Evolutionary conservation across 2,113 vertebrate genomes (phyloP), one percentile per base, ranked within the genome.

Genomic region (Marmota monax): DNA sequence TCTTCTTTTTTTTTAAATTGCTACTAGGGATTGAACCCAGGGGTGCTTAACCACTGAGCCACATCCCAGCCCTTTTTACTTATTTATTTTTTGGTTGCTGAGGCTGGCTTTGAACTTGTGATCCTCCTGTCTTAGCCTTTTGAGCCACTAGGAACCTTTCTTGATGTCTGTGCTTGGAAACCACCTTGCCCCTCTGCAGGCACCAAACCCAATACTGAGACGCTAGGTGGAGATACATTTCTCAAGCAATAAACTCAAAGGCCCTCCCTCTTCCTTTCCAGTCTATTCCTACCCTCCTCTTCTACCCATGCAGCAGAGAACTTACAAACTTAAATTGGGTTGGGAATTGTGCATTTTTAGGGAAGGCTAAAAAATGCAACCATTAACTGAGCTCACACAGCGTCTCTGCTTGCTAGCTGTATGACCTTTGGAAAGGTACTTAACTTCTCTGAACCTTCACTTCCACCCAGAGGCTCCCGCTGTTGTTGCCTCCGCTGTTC

Each of bases 381-480:
- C 32, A 2, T 37, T 16, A 29, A 42, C 56, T 56, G 76, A 37
- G 45, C 77, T 95, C 37, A 34, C 7, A 11, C 2, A n/a, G 18
- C 29, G 51, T 18, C 5, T 22, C 72, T 34, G 4, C 32, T 8
- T 34, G 70, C 63, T 51, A 22, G 27, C 90, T 82, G 76, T 90
- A 84, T 90, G 73, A 80, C 87, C 78, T 93, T 4, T 10, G 12
- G 65, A 29, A 17, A 70, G 72, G 29, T 29, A 20, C 89, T 79
- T 93, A 58, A 70, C 70, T 53, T 80, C 90, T 90, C 94, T 92
- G 84, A 88, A 67, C 56, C 39, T 86, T 42, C 16, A 27, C 29
- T 37, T 37, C 25, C 18, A 51, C 23, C 14, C 18, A 74, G 67
- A 56, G 67, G 29, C 37, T 20, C 17, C 42, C 23, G 17, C 29